These are phyloP conservation scores for Petromus typicus DNA, from an alignment of 2,113 vertebrate genomes.

Conservation along the genomic window DNA sequence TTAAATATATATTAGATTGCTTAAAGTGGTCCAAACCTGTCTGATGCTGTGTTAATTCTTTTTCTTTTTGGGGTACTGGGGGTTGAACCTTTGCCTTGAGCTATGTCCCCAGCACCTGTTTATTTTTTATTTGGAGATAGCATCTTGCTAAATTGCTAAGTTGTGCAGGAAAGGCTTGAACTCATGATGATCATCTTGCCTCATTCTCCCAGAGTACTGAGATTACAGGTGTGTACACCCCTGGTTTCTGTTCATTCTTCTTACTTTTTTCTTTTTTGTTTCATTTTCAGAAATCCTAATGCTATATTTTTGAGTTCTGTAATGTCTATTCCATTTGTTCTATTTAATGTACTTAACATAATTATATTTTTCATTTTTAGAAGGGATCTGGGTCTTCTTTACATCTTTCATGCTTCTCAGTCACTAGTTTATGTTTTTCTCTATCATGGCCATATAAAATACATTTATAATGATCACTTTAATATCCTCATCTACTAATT, in stretches of 20 bases:
- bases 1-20: conserved; percentile 7
- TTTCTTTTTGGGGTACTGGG: background rate
- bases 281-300: conserved; percentile 31
- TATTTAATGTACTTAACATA: background rate
- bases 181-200: background rate
- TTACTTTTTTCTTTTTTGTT: background rate
- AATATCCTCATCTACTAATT: conserved; percentile 9
- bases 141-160: background rate
- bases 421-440: conserved; percentile 15
- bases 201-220: background rate
- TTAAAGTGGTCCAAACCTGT: conserved; percentile 11
- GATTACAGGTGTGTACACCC: background rate
- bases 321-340: background rate
- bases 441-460: background rate
- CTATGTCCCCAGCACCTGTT: background rate
- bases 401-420: background rate
- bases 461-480: conserved; percentile 34
- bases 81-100: background rate
- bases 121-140: background rate
- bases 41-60: background rate
- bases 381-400: background rate
- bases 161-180: background rate
- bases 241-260: background rate
- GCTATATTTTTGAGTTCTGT: background rate
- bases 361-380: background rate